A percentile compares a stretch with the other conserved stretches of the same genome.
phyloP scores from a whole-genome alignment of 2,113 vertebrate genomes.

The Lutjanus erythropterus region DNA sequence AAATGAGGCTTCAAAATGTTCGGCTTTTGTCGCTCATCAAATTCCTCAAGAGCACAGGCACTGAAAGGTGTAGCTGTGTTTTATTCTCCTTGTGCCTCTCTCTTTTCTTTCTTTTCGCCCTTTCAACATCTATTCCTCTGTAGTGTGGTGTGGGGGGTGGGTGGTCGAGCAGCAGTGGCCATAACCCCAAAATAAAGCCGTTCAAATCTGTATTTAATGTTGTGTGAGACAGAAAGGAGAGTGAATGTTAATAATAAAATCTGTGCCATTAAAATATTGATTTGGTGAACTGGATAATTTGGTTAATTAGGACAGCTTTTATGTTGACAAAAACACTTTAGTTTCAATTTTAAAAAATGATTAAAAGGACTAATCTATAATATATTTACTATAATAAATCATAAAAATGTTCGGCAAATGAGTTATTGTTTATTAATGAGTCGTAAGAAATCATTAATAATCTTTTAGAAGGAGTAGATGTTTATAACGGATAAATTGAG shows the following conservation, averaged over 20 bases:
- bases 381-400: too few species aligned
- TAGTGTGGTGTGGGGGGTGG: slow-evolving; percentile 33
- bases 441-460: too few species aligned
- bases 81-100: slow-evolving; percentile 86
- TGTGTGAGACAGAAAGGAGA: background rate
- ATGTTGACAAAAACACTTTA: background rate
- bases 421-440: too few species aligned
- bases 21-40: slow-evolving; percentile 94
- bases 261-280: background rate
- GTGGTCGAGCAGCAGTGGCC: slow-evolving; percentile 27
- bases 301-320: background rate
- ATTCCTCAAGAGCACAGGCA: slow-evolving; percentile 94
- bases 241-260: slow-evolving; percentile 17
- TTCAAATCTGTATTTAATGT: slow-evolving; percentile 18
- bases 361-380: too few species aligned
- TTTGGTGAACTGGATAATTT: background rate
- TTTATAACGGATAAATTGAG: too few species aligned
- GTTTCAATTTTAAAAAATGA: background rate
- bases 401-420: too few species aligned
- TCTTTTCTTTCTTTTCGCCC: slow-evolving; percentile 68
- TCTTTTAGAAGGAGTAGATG: too few species aligned
- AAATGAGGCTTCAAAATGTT: slow-evolving; percentile 94
- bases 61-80: slow-evolving; percentile 92
- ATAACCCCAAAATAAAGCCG: slow-evolving; percentile 54
- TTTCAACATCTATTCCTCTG: slow-evolving; percentile 65